A percentile compares a stretch with the other conserved stretches of the same genome.
These are phyloP conservation scores for Cerastis rubricosa DNA, from an alignment of 2,888 invertebrate species.

Conservation along the genomic window DNA sequence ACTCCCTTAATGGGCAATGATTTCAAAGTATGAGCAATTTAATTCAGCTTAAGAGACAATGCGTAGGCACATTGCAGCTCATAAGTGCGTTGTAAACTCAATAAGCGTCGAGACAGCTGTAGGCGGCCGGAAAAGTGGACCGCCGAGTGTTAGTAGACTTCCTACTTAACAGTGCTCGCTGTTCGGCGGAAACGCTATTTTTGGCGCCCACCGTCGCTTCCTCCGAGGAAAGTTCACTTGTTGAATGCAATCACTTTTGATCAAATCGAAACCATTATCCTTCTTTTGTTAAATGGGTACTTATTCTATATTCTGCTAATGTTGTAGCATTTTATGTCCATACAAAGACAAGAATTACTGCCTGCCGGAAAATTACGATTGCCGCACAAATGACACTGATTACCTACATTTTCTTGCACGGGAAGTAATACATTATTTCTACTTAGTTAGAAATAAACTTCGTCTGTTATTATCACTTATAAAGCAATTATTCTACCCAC, in stretches of 20 bases:
- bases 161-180: conserved; percentile 87
- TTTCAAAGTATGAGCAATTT: conserved; percentile 87
- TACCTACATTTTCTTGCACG: conserved; percentile 56
- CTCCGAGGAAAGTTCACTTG: conserved; percentile 88
- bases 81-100: conserved; percentile 89
- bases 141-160: conserved; percentile 86
- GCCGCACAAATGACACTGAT: conserved; percentile 56
- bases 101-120: conserved; percentile 88
- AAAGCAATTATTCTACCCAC: conserved; percentile 66
- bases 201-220: conserved; percentile 89
- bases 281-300: conserved; percentile 58
- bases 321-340: conserved; percentile 25
- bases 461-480: conserved; percentile 62
- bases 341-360: conserved; percentile 45
- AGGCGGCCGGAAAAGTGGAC: conserved; percentile 89
- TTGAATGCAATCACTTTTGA: conserved; percentile 78
- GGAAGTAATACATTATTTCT: conserved; percentile 58
- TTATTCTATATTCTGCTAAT: conserved; percentile 10
- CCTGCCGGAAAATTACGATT: conserved; percentile 59
- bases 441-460: conserved; percentile 49
- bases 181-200: conserved; percentile 89
- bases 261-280: conserved; percentile 67
- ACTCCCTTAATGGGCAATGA: conserved; percentile 79
- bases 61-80: conserved; percentile 87
- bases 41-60: conserved; percentile 86